Evolutionary conservation across 92 coral and sea anemone species (phyloP).

Genomic region (Phenganax subtilis): DNA sequence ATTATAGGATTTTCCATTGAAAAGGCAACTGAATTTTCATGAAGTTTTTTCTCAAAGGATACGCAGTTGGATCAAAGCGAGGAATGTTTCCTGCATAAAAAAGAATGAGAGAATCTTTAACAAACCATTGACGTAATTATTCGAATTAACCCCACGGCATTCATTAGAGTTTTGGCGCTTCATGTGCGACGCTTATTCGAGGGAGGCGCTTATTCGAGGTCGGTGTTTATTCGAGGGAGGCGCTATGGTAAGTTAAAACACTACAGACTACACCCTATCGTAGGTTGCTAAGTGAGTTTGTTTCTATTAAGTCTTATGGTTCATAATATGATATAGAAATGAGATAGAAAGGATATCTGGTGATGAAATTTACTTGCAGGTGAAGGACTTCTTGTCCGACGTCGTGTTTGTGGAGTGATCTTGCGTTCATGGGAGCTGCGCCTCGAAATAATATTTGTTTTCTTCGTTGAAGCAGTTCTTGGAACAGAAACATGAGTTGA

Average conservation of each 20-base stretch:
- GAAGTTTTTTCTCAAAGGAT: conserved; percentile 54
- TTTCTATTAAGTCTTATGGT: too few species aligned
- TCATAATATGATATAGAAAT: not conserved
- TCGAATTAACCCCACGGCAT: too few species aligned
- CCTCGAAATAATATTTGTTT: conserved; percentile 46
- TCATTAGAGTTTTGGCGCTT: too few species aligned
- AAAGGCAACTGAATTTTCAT: not conserved
- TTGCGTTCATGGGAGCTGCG: conserved; percentile 79
- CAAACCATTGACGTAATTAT: too few species aligned
- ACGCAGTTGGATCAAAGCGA: conserved; percentile 97
- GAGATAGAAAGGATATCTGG: not conserved
- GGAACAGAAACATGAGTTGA: not conserved
- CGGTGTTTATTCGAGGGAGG: too few species aligned
- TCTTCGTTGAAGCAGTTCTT: conserved; percentile 26
- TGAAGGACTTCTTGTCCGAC: conserved; percentile 80
- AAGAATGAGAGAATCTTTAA: not conserved
- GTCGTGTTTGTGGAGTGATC: conserved; percentile 52
- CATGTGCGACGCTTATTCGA: too few species aligned
- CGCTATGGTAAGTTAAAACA: too few species aligned
- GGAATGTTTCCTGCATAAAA: conserved; percentile 60
- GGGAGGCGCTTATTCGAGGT: too few species aligned
- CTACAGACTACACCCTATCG: too few species aligned
- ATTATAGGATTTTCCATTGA: not conserved
- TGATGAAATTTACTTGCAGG: conserved; percentile 59
- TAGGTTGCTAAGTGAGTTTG: too few species aligned